Percentiles rank a stretch among this genome's conserved stretches.
phyloP scores from a whole-genome alignment of 2,113 vertebrate species.

The Pan paniscus region DNA sequence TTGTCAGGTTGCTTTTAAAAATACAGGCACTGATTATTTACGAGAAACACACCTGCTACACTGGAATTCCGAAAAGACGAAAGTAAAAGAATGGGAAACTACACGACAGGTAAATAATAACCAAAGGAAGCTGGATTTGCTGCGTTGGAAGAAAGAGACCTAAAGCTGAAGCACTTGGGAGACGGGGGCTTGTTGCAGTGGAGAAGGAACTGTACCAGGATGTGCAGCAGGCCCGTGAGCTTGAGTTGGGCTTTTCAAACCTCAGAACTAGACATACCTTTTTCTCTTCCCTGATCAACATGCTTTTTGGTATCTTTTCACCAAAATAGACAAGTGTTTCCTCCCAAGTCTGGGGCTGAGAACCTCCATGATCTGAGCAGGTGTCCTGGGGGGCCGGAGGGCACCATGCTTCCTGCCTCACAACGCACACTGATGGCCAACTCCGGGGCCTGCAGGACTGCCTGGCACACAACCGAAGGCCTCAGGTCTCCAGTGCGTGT shows the following conservation, averaged over 20 bases:
- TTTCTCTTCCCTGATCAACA: neutral
- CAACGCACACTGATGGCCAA: neutral
- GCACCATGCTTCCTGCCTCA: neutral
- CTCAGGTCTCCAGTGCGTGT: no score
- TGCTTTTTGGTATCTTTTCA: neutral
- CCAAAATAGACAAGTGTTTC: neutral
- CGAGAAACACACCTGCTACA: neutral
- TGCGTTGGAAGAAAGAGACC: neutral
- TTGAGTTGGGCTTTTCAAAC: neutral
- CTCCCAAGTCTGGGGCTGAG: neutral
- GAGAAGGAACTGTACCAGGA: neutral
- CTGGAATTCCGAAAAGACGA: no score
- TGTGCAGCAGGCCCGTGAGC: fast-evolving
- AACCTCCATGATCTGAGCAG: neutral
- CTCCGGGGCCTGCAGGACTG: neutral
- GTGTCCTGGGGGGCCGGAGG: fast-evolving
- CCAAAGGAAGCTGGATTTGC: neutral
- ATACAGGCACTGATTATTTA: no score
- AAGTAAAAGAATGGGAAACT: neutral
- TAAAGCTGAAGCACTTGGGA: neutral
- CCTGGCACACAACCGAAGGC: neutral
- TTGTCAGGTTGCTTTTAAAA: neutral
- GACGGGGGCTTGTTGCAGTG: neutral
- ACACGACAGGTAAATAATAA: neutral
- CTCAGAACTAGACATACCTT: fast-evolving